These are phyloP conservation scores for Morpho achilles DNA, from an alignment of 2,888 invertebrate genomes.

Conservation along the genomic window DNA sequence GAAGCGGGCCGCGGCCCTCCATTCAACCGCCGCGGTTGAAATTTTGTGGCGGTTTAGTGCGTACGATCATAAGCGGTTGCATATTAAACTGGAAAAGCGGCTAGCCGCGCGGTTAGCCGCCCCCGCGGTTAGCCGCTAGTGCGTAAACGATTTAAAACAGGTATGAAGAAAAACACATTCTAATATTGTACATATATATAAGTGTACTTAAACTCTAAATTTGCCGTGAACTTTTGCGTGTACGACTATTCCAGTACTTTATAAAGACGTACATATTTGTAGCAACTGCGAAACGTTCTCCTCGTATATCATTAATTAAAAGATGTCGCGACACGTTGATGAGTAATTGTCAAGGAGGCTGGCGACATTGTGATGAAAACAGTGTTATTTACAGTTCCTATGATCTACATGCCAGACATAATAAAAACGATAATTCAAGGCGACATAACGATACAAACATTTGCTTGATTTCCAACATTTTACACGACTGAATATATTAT, in stretches of 20 bases:
- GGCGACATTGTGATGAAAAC: slow-evolving; percentile 14
- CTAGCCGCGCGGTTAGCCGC: too few species aligned
- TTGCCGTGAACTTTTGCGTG: too few species aligned
- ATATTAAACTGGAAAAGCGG: too few species aligned
- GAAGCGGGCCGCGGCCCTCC: too few species aligned
- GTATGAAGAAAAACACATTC: too few species aligned
- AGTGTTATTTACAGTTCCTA: slow-evolving; percentile 7
- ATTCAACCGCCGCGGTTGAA: too few species aligned
- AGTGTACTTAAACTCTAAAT: too few species aligned
- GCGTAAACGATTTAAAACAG: too few species aligned
- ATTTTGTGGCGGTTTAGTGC: too few species aligned
- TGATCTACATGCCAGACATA: slow-evolving; percentile 11
- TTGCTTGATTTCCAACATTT: slow-evolving; percentile 41
- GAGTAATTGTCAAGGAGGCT: slow-evolving; percentile 41
- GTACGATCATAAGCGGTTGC: too few species aligned
- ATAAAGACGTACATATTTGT: slow-evolving; percentile 23
- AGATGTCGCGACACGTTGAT: slow-evolving; percentile 35
- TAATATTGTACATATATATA: too few species aligned
- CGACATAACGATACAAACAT: slow-evolving; percentile 21
- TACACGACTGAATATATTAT: slow-evolving; percentile 43
- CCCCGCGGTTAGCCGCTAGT: too few species aligned
- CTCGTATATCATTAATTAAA: slow-evolving; percentile 41
- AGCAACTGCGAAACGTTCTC: slow-evolving; percentile 37
- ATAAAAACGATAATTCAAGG: slow-evolving; percentile 27
- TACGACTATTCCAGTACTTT: neutral